Conservation (phyloP, 53 echinoderm and acorn worm genomes). For the Henricia sp. region DNA sequence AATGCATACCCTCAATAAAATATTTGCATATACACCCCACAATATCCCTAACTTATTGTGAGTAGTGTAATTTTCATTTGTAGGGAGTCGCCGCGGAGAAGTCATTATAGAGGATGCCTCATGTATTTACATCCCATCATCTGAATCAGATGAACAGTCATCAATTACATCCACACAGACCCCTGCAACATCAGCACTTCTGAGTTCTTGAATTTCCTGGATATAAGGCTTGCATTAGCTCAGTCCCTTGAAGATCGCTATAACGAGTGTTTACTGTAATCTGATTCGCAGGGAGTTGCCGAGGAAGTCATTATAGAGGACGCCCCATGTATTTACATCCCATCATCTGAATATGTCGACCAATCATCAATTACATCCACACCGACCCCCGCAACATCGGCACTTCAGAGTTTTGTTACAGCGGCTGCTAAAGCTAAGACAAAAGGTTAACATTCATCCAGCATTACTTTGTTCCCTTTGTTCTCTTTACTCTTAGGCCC, state of each 20-base stretch:
- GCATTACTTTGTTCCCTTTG: too few relatives aligned
- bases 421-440: conserved; percentile 66
- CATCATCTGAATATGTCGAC: conserved; percentile 3
- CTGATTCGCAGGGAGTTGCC: conserved; percentile 10
- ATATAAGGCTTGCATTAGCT: too few relatives aligned
- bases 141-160: background rate
- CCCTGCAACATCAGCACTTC: conserved; percentile 55
- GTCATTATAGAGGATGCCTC: conserved; percentile 31
- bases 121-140: conserved; percentile 11
- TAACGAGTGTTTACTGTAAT: too few relatives aligned
- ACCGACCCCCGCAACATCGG: conserved; percentile 45
- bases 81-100: conserved; percentile 5
- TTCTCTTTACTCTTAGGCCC: too few relatives aligned
- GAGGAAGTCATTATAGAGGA: conserved; percentile 29
- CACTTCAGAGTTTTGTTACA: conserved; percentile 64
- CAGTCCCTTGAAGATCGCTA: too few relatives aligned
- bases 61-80: too few relatives aligned
- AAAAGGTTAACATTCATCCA: too few relatives aligned
- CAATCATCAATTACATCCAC: conserved; percentile 5
- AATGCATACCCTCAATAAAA: too few relatives aligned
- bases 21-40: too few relatives aligned
- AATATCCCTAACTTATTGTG: too few relatives aligned
- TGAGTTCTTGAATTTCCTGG: too few relatives aligned
- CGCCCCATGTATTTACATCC: conserved; percentile 9
- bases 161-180: conserved; percentile 18